phyloP scores from a whole-genome alignment of 2,113 vertebrate species.

The Lepisosteus osseus region DNA sequence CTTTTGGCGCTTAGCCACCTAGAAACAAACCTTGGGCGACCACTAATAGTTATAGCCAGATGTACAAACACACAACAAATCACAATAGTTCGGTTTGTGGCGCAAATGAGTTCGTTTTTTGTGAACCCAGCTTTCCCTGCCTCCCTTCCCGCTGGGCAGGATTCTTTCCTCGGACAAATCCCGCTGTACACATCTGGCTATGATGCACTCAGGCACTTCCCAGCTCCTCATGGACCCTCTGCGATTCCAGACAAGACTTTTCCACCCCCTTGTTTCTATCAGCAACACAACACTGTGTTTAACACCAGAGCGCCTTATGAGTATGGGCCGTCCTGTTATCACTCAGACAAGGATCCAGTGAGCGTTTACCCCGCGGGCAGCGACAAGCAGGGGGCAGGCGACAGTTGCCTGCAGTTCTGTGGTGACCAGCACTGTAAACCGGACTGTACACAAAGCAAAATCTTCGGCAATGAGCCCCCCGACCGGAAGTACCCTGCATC shows the following conservation, averaged over 20 bases:
- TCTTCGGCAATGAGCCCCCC: constrained; percentile 65
- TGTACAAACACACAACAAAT: constrained; percentile 88
- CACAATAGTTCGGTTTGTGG: constrained; percentile 73
- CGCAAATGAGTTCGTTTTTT: constrained; percentile 84
- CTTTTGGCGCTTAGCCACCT: constrained; percentile 85
- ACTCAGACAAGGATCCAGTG: constrained; percentile 73
- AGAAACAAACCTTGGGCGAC: constrained; percentile 86
- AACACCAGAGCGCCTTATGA: constrained; percentile 73
- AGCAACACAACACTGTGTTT: constrained; percentile 74
- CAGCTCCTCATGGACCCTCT: constrained; percentile 72
- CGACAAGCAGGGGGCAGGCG: constrained; percentile 58
- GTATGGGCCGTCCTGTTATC: constrained; percentile 77
- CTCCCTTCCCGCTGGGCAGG: constrained; percentile 73
- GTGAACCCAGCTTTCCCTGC: constrained; percentile 79
- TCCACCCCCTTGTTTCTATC: constrained; percentile 73
- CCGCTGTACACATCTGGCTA: constrained; percentile 67
- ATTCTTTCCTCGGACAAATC: constrained; percentile 72
- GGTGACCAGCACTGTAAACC: constrained; percentile 71
- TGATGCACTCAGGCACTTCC: constrained; percentile 79
- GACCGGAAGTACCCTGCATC: constrained; percentile 80
- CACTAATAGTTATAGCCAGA: constrained; percentile 87
- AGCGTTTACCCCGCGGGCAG: constrained; percentile 63
- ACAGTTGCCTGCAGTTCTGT: constrained; percentile 69
- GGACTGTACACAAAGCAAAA: constrained; percentile 64
- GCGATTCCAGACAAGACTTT: constrained; percentile 76